phyloP scores from a whole-genome alignment of 30 jellyfish, hydroid and myxozoan species.

The Hydra vulgaris region DNA sequence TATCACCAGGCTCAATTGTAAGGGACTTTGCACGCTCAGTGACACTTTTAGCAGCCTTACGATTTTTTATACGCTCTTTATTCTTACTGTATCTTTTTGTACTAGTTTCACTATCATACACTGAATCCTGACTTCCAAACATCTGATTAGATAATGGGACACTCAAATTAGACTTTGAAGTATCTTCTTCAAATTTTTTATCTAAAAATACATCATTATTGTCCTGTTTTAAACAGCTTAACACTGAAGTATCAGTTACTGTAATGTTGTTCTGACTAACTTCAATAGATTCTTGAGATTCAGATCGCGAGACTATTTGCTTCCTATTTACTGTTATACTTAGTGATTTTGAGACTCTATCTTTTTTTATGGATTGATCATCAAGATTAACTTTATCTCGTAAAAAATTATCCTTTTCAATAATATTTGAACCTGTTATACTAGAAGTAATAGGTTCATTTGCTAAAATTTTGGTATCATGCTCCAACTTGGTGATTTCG shows the following conservation, averaged over 20 bases:
- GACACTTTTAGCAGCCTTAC: conserved; percentile 22
- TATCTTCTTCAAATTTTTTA: background rate
- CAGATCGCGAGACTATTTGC: background rate
- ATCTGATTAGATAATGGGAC: conserved; percentile 15
- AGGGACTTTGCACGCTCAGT: conserved; percentile 26
- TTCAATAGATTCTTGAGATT: background rate
- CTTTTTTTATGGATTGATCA: background rate
- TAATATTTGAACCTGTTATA: background rate
- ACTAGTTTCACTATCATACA: conserved; percentile 16
- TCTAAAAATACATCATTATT: background rate
- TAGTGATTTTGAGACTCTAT: background rate
- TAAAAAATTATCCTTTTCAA: background rate
- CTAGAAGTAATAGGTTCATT: background rate
- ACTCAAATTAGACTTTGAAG: background rate
- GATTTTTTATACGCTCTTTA: conserved; percentile 27
- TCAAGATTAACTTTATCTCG: background rate
- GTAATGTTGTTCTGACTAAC: background rate
- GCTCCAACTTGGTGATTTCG: background rate
- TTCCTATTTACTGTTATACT: background rate
- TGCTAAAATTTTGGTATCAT: background rate
- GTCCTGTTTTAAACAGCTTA: background rate
- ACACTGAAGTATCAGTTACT: background rate
- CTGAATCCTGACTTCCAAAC: conserved; percentile 22
- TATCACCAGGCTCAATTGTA: conserved; percentile 7
- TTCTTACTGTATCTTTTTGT: conserved; percentile 8